Base-by-base conservation (phyloP, 92 coral and sea anemone species). In the Siderastrea radians region DNA sequence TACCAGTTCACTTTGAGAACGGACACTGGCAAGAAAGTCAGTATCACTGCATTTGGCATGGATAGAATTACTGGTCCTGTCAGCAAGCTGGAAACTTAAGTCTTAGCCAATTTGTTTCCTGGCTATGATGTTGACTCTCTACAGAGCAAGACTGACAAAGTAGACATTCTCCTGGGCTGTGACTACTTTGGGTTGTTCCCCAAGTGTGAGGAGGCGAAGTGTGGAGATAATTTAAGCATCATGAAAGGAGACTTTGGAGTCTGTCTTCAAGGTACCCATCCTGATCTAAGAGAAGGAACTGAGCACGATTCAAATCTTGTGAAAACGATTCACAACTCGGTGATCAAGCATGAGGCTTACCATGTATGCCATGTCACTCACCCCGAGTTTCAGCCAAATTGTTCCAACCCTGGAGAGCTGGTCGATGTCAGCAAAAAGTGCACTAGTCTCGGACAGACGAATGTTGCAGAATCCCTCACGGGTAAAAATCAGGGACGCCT, bases 211-310 rank as follows among this genome's bases (percentile, higher is more conserved):
- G 94, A 85, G 50, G 92, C 91, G 3, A 54, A 54, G 77, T 79
- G 91, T 77, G 94, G 91, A 47, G 91, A 88, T 10, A 84, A 94
- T 67, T 83, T 93, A 62, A 91, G 94, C 51, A 65, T 93, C 64
- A 93, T 93, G 92, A 83, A 80, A 47, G 92, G 94, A 44, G 84
- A 87, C 7, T 89, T 91, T 78, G 94, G 96, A 53, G 83, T 81
- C 82, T 94, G 96, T 60, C 91, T 91, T 12, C 96, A 94, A 89
- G 93, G 93, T 11, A 89, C 95, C 49, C 92, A 89, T 49, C 90
- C 93, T 53, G 67, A 86, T 9, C 44, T 94, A 16, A 49, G 1
- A 53, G 95, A 91, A 79, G 88, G 62, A 83, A 92, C 95, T 17
- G 63, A 7, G 50, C 62, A 52, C 57, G 95, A 94, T 54, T 44